Evolutionary conservation across 2,888 invertebrate genomes (phyloP).

Genomic region (Dexiosoma caninum): DNA sequence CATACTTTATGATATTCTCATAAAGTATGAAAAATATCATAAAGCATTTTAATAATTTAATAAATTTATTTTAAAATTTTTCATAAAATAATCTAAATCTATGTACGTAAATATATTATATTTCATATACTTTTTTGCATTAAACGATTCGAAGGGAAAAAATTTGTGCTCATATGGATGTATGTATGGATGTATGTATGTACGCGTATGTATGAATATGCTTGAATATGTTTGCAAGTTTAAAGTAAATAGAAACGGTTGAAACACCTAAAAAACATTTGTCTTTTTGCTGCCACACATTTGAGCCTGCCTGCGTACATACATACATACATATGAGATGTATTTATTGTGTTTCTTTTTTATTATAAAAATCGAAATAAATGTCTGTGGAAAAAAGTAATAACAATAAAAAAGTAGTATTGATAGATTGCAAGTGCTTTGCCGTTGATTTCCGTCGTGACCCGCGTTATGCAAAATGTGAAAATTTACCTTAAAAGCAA

Average conservation of each 20-base stretch:
- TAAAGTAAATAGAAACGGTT: constrained; percentile 20
- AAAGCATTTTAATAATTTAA: too few relatives aligned
- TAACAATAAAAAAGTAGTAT: constrained; percentile 68
- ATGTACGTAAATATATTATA: too few relatives aligned
- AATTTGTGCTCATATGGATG: neutral
- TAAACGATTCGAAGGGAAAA: constrained; percentile 7
- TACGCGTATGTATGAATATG: too few relatives aligned
- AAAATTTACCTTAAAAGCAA: constrained; percentile 63
- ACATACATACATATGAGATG: too few relatives aligned
- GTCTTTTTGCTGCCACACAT: constrained; percentile 31
- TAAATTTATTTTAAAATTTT: too few relatives aligned
- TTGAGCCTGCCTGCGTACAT: neutral
- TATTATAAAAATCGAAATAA: constrained; percentile 35
- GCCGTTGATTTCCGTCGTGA: constrained; percentile 76
- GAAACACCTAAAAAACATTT: constrained; percentile 20
- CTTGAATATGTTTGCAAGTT: neutral
- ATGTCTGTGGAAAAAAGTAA: constrained; percentile 13
- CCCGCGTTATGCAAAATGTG: constrained; percentile 75
- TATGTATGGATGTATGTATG: too few relatives aligned
- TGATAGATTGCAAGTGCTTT: constrained; percentile 75
- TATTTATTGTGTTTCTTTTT: constrained; percentile 16
- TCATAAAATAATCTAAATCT: too few relatives aligned
- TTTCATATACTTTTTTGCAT: too few relatives aligned
- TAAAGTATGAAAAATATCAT: too few relatives aligned
- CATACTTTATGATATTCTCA: too few relatives aligned